Evolutionary conservation across 2,113 vertebrate species (phyloP), one percentile per base, ranked within the genome.

Genomic region (Columba janthina): DNA sequence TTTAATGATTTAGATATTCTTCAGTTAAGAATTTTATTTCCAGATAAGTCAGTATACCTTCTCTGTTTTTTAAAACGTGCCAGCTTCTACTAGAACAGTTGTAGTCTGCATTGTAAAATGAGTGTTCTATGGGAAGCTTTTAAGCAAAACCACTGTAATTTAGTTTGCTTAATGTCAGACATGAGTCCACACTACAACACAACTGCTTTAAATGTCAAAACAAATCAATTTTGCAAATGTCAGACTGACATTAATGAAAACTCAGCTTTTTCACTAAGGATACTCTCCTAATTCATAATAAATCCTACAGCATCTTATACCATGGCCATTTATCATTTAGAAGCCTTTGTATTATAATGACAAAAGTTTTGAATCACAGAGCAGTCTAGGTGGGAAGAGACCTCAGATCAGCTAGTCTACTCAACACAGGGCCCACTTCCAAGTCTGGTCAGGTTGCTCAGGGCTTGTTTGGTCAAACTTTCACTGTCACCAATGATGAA

Each of bases 211-310:
- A 98, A 98, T 98, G 97, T 98, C 97, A 98, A 96, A 97, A 97
- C 93, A 97, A 98, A 98, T 97, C 97, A 98, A 96, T 97, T 98
- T 97, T 97, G 76, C 86, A 98, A 98, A 97, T 98, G 96, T 97
- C 97, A 98, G 58, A 83, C 36, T 3, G 1, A 79, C 86, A 92
- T 97, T 97, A 97, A 96, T 94, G 92, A 98, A 97, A 97, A 62
- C 79, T 88, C 34, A 82, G 21, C n/a, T 96, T 75, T 96, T 83
- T 93, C 58, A 77, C 61, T 75, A 89, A 93, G 36, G 26, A 90
- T 91, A 21, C 11, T 92, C 25, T 89, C 74, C 32, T 93, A 96
- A 97, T 96, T 96, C 86, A 86, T 96, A 90, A 89, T 82, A 94
- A 94, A 89, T 92, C 38, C 58, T 94, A 48, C 15, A 75, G 44